Percentiles rank a stretch among this genome's conserved stretches.
phyloP scores from a whole-genome alignment of 2,797 vertebrate genomes.

The Phataginus tetradactyla region DNA sequence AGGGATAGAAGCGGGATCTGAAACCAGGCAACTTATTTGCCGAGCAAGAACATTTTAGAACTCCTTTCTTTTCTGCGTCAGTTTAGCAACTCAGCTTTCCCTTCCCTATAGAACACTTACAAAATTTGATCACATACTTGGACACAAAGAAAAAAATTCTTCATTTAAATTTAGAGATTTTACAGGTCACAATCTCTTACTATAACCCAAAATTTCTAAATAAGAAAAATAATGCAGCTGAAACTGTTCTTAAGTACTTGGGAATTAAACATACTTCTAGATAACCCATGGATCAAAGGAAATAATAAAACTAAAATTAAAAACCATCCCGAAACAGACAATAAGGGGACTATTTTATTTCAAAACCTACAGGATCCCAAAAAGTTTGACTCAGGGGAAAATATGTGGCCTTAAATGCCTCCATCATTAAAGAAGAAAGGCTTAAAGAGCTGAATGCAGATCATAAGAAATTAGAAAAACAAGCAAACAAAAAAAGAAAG shows the following conservation, averaged over 20 bases:
- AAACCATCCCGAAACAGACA: background rate
- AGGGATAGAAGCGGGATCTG: background rate
- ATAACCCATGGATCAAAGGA: slow-evolving; percentile 20
- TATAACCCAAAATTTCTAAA: background rate
- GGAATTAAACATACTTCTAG: slow-evolving; percentile 50
- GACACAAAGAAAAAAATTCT: background rate
- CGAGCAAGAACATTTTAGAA: background rate
- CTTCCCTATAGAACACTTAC: background rate
- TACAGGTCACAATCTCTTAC: background rate
- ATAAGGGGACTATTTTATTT: slow-evolving; percentile 46
- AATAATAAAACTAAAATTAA: slow-evolving; percentile 19
- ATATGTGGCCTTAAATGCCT: background rate
- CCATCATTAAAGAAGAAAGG: slow-evolving; percentile 31
- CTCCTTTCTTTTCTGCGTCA: background rate
- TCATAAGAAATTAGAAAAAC: background rate
- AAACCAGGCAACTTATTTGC: background rate
- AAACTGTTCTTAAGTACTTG: slow-evolving; percentile 44
- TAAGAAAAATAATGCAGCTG: background rate
- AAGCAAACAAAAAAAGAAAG: background rate
- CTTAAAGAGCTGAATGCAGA: background rate
- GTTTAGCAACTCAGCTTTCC: background rate
- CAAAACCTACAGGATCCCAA: background rate
- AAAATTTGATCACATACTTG: background rate
- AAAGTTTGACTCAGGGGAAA: background rate
- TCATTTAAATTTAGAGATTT: slow-evolving; percentile 7